These are phyloP conservation scores for Imbricaverruca yamaguchii DNA, from an alignment of 2,888 invertebrate genomes.

Conservation along the genomic window DNA sequence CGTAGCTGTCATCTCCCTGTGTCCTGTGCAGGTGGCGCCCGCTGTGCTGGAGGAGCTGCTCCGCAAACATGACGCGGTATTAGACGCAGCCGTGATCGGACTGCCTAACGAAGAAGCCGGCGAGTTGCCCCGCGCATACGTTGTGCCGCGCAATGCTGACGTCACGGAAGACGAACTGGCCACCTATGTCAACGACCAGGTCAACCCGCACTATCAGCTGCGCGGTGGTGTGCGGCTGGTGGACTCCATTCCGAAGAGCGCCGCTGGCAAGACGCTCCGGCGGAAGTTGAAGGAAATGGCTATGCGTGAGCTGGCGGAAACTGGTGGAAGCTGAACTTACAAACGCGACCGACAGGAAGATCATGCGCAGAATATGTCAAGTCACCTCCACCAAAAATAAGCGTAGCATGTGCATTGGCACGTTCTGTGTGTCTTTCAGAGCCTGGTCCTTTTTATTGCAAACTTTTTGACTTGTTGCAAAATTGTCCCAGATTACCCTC, in stretches of 20 bases:
- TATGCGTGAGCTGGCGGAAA: background rate
- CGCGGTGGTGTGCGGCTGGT: conserved; percentile 60
- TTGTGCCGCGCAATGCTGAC: conserved; percentile 38
- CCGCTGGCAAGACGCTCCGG: conserved; percentile 66
- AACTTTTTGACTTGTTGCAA: too few species aligned
- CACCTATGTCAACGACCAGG: conserved; percentile 50
- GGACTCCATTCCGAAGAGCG: conserved; percentile 62
- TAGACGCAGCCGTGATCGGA: conserved; percentile 46
- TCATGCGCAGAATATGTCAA: too few species aligned
- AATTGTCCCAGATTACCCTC: too few species aligned
- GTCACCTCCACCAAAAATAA: too few species aligned
- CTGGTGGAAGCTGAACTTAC: too few species aligned
- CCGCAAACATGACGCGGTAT: conserved; percentile 42
- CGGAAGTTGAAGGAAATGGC: conserved; percentile 48
- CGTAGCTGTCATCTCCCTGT: too few species aligned
- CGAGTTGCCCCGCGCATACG: conserved; percentile 42
- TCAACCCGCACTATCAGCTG: conserved; percentile 62
- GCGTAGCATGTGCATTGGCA: too few species aligned
- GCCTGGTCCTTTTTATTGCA: too few species aligned
- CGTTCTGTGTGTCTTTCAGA: too few species aligned
- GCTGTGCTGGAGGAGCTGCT: conserved; percentile 47
- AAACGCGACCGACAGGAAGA: too few species aligned
- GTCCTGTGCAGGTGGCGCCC: conserved; percentile 43
- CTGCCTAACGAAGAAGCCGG: conserved; percentile 40
- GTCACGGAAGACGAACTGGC: conserved; percentile 38